These are phyloP conservation scores for Alectoris magna DNA, from an alignment of 2,797 vertebrate genomes.

Conservation along the genomic window DNA sequence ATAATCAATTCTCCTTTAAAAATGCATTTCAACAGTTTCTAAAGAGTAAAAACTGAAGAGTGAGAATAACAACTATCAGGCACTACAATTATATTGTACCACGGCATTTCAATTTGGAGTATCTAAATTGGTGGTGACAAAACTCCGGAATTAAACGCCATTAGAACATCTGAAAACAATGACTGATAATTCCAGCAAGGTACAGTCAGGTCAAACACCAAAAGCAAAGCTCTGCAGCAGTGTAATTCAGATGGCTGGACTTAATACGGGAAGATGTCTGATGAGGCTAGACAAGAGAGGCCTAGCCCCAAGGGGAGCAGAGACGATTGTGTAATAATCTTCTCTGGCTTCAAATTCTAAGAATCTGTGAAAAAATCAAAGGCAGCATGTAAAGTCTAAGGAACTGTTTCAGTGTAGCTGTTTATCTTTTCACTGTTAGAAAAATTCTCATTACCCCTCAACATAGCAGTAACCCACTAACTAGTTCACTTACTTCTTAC, in stretches of 20 bases:
- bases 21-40: conserved; percentile 14
- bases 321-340: not conserved
- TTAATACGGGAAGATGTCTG: not conserved
- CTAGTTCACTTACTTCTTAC: not conserved
- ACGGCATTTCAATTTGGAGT: conserved; percentile 16
- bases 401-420: not conserved
- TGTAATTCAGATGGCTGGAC: conserved; percentile 1
- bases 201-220: not conserved
- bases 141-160: conserved; percentile 49
- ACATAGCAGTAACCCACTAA: conserved; percentile 20
- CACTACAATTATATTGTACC: not conserved
- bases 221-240: not conserved
- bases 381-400: not conserved
- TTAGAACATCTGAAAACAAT: conserved; percentile 28
- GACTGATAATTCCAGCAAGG: conserved; percentile 12
- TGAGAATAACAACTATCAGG: conserved; percentile 4
- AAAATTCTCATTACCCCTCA: not conserved
- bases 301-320: not conserved
- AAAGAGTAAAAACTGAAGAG: conserved; percentile 24
- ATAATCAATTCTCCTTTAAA: conserved; percentile 52
- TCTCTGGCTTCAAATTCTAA: not conserved
- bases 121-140: conserved; percentile 29
- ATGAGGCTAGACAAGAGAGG: not conserved
- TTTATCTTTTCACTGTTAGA: not conserved
- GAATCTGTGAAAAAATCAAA: not conserved